Percentiles rank a stretch among this genome's conserved stretches.
Evolutionary conservation across 2,888 invertebrate genomes (phyloP).

Genomic region (Phaedon cochleariae): DNA sequence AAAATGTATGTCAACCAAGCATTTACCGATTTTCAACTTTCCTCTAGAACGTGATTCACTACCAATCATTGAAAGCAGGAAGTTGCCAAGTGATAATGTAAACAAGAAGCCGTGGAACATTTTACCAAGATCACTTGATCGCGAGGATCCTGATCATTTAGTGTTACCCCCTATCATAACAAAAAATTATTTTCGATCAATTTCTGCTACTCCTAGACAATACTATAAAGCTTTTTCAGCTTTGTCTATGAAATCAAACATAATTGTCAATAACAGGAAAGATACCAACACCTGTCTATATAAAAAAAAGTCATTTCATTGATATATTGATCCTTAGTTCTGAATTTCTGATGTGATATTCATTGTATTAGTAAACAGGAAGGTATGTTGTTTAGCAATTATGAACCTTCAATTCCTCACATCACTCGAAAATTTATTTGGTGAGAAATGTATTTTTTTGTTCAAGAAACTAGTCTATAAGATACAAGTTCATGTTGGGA

Average conservation of each 20-base stretch:
- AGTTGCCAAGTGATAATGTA: background rate
- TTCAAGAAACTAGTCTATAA: too few species aligned
- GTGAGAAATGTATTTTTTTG: too few species aligned
- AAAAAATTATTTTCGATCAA: conserved; percentile 50
- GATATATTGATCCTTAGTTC: too few species aligned
- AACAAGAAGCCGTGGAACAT: conserved; percentile 3
- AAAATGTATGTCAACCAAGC: conserved; percentile 29
- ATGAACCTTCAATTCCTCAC: too few species aligned
- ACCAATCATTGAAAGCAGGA: conserved; percentile 46
- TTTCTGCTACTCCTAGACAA: conserved; percentile 55
- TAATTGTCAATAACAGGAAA: background rate
- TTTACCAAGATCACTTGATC: conserved; percentile 2
- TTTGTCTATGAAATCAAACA: conserved; percentile 28
- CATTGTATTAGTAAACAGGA: too few species aligned
- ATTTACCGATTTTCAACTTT: conserved; percentile 33
- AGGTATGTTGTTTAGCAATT: too few species aligned
- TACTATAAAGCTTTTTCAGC: conserved; percentile 41
- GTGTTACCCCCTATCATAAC: conserved; percentile 52
- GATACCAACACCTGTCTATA: background rate
- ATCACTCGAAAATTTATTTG: too few species aligned
- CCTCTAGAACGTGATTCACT: conserved; percentile 50
- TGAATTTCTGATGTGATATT: too few species aligned
- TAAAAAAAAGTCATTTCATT: background rate
- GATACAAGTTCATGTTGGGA: too few species aligned
- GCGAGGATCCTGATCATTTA: conserved; percentile 27